Conservation (phyloP, 2,888 invertebrate species). For the Brachyopa scutellaris region DNA sequence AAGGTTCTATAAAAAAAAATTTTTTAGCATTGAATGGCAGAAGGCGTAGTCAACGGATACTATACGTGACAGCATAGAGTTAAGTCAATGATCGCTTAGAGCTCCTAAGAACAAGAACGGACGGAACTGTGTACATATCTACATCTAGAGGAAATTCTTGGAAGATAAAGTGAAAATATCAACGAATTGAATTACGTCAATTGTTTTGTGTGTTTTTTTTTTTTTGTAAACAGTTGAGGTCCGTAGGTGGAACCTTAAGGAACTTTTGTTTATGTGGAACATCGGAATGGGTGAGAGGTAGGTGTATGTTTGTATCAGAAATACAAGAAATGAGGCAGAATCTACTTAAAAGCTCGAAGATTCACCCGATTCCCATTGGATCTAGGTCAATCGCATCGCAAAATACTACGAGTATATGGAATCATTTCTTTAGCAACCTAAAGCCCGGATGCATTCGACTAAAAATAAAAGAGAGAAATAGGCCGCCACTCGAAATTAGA, state of each 20-base stretch:
- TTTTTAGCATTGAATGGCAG: slow-evolving; percentile 30
- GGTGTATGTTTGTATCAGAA: too few species aligned
- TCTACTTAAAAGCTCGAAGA: too few species aligned
- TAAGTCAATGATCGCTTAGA: slow-evolving; percentile 56
- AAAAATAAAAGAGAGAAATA: slow-evolving; percentile 8
- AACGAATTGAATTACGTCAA: slow-evolving; percentile 13
- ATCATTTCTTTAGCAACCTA: slow-evolving; percentile 18
- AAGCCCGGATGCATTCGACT: slow-evolving; percentile 32
- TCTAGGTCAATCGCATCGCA: slow-evolving; percentile 1
- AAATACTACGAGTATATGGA: not conserved
- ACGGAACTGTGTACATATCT: too few species aligned
- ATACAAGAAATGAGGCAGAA: too few species aligned
- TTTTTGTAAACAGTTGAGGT: not conserved
- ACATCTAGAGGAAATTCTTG: not conserved
- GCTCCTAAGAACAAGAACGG: slow-evolving; percentile 38
- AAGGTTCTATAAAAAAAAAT: slow-evolving; percentile 12
- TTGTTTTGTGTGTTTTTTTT: not conserved
- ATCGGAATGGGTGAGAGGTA: too few species aligned
- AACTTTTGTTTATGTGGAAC: too few species aligned
- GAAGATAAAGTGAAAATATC: not conserved
- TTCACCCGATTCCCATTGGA: too few species aligned
- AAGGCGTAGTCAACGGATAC: slow-evolving; percentile 59
- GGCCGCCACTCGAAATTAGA: slow-evolving; percentile 58
- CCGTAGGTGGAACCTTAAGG: not conserved
- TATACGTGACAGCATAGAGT: slow-evolving; percentile 38